phyloP scores from a whole-genome alignment of 2,888 invertebrate genomes.

The Diarsia rubi region DNA sequence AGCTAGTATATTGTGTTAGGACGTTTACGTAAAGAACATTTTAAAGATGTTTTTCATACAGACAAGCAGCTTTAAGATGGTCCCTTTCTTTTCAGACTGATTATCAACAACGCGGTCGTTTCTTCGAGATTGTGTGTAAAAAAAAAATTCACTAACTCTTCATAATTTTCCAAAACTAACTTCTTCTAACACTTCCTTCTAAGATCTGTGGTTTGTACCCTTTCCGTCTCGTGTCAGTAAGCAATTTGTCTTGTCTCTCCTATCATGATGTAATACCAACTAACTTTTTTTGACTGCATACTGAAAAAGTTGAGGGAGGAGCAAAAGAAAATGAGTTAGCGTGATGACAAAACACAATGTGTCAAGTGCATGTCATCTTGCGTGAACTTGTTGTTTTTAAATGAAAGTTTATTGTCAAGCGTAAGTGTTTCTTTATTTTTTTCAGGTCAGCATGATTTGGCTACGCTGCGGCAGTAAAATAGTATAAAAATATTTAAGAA shows the following conservation, averaged over 20 bases:
- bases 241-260: conserved; percentile 43
- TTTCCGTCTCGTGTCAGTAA: conserved; percentile 30
- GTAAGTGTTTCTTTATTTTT: neutral
- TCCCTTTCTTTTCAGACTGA: too few relatives aligned
- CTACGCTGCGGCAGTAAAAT: neutral
- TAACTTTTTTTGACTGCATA: conserved; percentile 24
- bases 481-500: neutral
- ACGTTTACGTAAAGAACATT: too few relatives aligned
- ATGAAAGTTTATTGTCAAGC: neutral
- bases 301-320: neutral
- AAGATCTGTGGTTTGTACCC: neutral
- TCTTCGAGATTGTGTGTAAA: too few relatives aligned
- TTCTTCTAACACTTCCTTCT: neutral
- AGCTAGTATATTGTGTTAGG: too few relatives aligned
- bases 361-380: conserved; percentile 4
- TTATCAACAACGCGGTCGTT: too few relatives aligned
- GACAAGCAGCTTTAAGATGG: too few relatives aligned
- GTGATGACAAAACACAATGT: neutral
- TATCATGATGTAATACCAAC: conserved; percentile 12
- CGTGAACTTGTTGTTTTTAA: neutral
- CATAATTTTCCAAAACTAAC: too few relatives aligned
- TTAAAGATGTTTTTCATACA: too few relatives aligned
- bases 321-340: neutral
- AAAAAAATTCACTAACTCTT: too few relatives aligned
- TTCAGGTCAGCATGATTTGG: neutral